Evolutionary conservation across 2,797 vertebrate genomes (phyloP).

Genomic region (Poeciliopsis infans): DNA sequence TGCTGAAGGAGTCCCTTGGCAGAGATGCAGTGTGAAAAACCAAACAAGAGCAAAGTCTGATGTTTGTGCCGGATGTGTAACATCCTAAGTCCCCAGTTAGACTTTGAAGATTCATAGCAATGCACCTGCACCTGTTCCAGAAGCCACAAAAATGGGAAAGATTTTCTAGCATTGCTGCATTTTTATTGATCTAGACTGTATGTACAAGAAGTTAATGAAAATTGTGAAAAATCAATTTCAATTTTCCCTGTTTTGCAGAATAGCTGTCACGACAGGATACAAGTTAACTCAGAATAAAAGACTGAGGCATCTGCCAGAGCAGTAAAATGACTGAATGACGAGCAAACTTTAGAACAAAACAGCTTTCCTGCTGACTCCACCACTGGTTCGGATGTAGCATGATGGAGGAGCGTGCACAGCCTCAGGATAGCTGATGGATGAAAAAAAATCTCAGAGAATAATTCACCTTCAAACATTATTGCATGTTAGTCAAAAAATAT

Average conservation of each 20-base stretch:
- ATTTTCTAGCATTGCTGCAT: neutral
- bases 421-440: slow-evolving; percentile 13
- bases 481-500: slow-evolving; percentile 17
- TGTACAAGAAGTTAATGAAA: slow-evolving; percentile 7
- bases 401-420: slow-evolving; percentile 6
- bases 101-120: neutral
- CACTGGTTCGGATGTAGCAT: slow-evolving; percentile 9
- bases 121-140: slow-evolving; percentile 8
- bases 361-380: slow-evolving; percentile 19
- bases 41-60: slow-evolving; percentile 29
- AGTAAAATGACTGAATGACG: slow-evolving; percentile 6
- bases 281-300: neutral
- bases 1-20: slow-evolving; percentile 16
- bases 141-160: neutral
- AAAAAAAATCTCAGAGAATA: slow-evolving; percentile 11
- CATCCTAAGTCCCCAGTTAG: slow-evolving; percentile 34
- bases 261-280: neutral
- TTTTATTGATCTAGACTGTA: neutral
- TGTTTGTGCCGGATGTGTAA: slow-evolving; percentile 37
- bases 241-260: neutral
- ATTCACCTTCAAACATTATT: slow-evolving; percentile 6
- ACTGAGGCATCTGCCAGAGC: neutral
- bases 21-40: slow-evolving; percentile 2
- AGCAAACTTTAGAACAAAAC: slow-evolving; percentile 18
- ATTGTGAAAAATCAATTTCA: slow-evolving; percentile 19